Conservation (phyloP, 2,888 invertebrate species). For the Oegoconia quadripuncta region DNA sequence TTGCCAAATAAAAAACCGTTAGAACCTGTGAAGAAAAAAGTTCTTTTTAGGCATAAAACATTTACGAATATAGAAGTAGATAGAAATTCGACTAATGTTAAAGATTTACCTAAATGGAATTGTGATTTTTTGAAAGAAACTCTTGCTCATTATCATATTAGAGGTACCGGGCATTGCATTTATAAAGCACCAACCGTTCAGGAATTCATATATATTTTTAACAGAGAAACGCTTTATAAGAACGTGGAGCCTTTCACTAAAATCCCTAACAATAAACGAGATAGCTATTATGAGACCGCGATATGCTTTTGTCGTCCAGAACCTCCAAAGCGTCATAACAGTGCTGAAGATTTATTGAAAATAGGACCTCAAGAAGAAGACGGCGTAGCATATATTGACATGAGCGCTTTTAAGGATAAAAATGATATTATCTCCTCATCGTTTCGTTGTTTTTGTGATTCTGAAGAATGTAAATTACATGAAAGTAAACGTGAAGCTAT, state of each 20-base stretch:
- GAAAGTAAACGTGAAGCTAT: constrained; percentile 48
- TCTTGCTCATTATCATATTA: constrained; percentile 63
- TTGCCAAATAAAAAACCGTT: constrained; percentile 57
- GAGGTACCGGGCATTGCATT: constrained; percentile 72
- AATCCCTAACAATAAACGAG: constrained; percentile 48
- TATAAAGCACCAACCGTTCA: constrained; percentile 63
- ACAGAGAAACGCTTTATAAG: constrained; percentile 60
- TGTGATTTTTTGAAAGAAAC: constrained; percentile 61
- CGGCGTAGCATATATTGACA: constrained; percentile 51
- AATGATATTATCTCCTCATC: constrained; percentile 53
- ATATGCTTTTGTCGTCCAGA: constrained; percentile 70
- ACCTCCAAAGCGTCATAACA: constrained; percentile 61
- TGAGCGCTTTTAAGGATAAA: constrained; percentile 43
- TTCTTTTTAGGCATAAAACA: constrained; percentile 70
- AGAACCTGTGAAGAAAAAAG: constrained; percentile 47
- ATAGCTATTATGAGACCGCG: constrained; percentile 68
- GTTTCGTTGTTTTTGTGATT: constrained; percentile 70
- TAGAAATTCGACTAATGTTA: constrained; percentile 52
- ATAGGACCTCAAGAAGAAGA: constrained; percentile 39
- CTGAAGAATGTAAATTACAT: constrained; percentile 56
- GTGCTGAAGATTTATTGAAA: constrained; percentile 66
- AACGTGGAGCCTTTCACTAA: constrained; percentile 54
- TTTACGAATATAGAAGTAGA: constrained; percentile 70
- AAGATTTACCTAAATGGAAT: constrained; percentile 53
- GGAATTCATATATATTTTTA: constrained; percentile 70